Percentiles rank a stretch among this genome's conserved stretches.
These are phyloP conservation scores for Pseudachorutes palmiensis DNA, from an alignment of 1,140 invertebrate species.

Conservation along the genomic window DNA sequence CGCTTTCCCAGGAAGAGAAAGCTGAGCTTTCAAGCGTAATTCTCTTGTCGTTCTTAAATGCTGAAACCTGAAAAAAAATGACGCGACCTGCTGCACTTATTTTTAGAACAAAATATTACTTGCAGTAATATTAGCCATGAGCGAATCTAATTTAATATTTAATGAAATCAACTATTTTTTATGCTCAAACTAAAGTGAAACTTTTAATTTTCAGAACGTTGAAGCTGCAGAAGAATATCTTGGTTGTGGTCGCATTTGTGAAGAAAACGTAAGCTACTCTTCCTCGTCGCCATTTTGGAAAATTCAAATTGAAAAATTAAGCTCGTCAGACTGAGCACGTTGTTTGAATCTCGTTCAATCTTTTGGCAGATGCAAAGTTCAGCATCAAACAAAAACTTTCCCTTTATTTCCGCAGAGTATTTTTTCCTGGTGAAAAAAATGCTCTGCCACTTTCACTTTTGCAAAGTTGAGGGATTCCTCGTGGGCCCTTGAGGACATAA, in stretches of 20 bases:
- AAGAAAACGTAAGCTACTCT: constrained; percentile 32
- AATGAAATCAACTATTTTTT: no score
- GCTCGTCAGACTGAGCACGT: background rate
- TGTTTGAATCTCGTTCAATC: background rate
- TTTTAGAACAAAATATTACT: no score
- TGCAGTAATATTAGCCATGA: no score
- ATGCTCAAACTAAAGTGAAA: no score
- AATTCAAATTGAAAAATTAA: background rate
- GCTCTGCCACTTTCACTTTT: background rate
- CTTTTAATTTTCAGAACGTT: constrained; percentile 27
- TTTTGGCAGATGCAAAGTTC: background rate
- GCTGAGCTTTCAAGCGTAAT: no score
- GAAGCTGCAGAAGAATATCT: constrained; percentile 22
- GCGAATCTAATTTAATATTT: no score
- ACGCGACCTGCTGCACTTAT: no score
- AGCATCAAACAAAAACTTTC: background rate
- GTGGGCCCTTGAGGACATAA: no score
- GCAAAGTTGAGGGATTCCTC: no score
- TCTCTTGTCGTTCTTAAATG: no score
- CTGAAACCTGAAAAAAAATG: no score
- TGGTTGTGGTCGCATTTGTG: constrained; percentile 30
- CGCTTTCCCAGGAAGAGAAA: no score
- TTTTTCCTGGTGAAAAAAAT: background rate
- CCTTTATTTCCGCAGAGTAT: background rate
- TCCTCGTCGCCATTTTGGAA: background rate